Evolutionary conservation across 92 coral and sea anemone genomes (phyloP), one percentile per base, ranked within the genome.

Genomic region (Metridium senile): DNA sequence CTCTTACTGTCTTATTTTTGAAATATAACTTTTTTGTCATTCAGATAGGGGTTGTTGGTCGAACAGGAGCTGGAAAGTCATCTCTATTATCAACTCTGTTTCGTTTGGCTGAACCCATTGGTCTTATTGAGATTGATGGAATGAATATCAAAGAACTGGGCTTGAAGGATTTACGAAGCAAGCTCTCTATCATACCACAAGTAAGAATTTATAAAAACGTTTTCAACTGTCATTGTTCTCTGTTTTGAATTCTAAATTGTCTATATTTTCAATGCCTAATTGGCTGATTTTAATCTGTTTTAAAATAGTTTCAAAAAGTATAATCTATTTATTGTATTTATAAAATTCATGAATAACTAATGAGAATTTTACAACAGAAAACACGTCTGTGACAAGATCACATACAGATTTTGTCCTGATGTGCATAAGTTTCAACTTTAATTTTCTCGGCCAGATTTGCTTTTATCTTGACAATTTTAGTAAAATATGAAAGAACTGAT

Each of bases 61-160:
- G 90, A 6, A 86, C 90, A 19, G 90, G 90, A 51, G 90, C 90
- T 2, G 90, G 90, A 56, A 86, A 86, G 66, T 86, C 90, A 10
- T 86, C 90, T 53, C 83, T 86, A 17, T 30, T 86, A 54, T 86
- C 90, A 20, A 86, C 90, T 11, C 70, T 86, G 34, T 86, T 86
- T 59, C 90, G 90, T 26, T 81, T 86, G 59, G 90, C 90, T 33
- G 90, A 86, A 70, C 90, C 90, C 0, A 61, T 72, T 31, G 90
- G 90, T 6, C 57, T 81, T 47, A 86, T 86, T 56, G 86, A 86
- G 28, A 76, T 86, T 51, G 90, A 86, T 59, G 83, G 69, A n/a
- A 16, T 86, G 63, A 78, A 86, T 76, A 86, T 86, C 65, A 68
- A 28, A 75, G 74, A 74, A 33, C 68, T 86, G 34, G 90, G 90